These are phyloP conservation scores for Drosophila conformis DNA, from an alignment of 2,888 invertebrate genomes.

Conservation along the genomic window DNA sequence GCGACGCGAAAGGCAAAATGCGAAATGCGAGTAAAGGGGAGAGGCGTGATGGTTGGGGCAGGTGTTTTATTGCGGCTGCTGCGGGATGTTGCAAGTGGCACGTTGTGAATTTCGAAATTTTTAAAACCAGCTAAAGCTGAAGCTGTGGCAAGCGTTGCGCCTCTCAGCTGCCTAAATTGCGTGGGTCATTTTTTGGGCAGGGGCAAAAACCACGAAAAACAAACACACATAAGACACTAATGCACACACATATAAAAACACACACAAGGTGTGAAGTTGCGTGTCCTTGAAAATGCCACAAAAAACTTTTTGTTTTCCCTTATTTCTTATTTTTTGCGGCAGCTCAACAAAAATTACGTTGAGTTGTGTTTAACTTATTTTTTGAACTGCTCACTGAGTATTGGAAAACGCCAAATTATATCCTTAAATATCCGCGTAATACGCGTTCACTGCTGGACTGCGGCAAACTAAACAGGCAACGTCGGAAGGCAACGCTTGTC, in stretches of 20 bases:
- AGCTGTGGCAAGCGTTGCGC: constrained; percentile 45
- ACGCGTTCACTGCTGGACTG: constrained; percentile 72
- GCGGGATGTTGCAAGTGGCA: constrained; percentile 60
- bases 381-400: constrained; percentile 9
- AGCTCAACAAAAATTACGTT: constrained; percentile 34
- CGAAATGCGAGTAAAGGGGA: constrained; percentile 1
- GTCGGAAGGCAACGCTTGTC: constrained; percentile 32
- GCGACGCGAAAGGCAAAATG: constrained; percentile 34
- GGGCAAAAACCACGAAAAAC: not conserved
- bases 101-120: constrained; percentile 68
- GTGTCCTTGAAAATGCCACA: constrained; percentile 22
- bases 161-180: constrained; percentile 39
- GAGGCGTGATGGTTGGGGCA: constrained; percentile 52
- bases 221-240: constrained; percentile 19
- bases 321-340: constrained; percentile 18
- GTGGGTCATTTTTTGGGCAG: constrained; percentile 50
- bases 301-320: constrained; percentile 14
- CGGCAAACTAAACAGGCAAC: constrained; percentile 71
- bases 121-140: constrained; percentile 46
- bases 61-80: constrained; percentile 59
- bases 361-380: constrained; percentile 13
- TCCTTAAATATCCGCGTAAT: constrained; percentile 60
- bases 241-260: constrained; percentile 16
- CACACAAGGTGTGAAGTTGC: constrained; percentile 2
- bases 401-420: constrained; percentile 24